Evolutionary conservation across 2,113 vertebrate species (phyloP).

Genomic region (Syngnathoides biaculeatus): DNA sequence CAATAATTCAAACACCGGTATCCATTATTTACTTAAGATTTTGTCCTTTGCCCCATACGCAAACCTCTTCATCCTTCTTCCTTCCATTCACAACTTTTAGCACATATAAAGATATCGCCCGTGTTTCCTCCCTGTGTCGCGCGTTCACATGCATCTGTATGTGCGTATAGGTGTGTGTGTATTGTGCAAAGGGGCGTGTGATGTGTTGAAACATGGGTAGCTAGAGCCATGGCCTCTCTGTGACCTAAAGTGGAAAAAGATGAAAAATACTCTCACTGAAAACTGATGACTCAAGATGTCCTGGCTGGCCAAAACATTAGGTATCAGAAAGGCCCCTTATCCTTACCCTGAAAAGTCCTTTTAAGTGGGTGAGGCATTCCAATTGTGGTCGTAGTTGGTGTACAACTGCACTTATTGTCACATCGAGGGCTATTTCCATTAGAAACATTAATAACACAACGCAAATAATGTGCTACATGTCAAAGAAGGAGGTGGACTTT

Average conservation of each 20-base stretch:
- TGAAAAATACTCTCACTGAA: conserved; percentile 6
- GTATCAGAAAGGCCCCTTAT: not conserved
- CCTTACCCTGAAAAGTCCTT: too few species aligned
- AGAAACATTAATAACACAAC: not conserved
- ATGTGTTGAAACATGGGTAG: conserved; percentile 43
- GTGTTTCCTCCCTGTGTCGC: conserved; percentile 19
- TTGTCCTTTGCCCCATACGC: conserved; percentile 37
- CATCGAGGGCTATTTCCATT: not conserved
- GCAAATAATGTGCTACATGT: not conserved
- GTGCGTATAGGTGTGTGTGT: conserved; percentile 19
- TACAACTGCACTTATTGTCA: not conserved
- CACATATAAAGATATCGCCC: conserved; percentile 38
- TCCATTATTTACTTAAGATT: conserved; percentile 72
- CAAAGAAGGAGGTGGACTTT: not conserved
- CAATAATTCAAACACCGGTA: conserved; percentile 54
- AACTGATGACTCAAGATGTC: not conserved
- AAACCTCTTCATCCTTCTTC: conserved; percentile 11
- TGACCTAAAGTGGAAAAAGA: conserved; percentile 53
- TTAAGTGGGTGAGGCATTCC: too few species aligned
- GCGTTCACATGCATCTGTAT: conserved; percentile 25
- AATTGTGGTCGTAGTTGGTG: not conserved
- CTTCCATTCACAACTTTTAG: conserved; percentile 46
- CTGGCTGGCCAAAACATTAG: not conserved
- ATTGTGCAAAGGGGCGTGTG: conserved; percentile 36
- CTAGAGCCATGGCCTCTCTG: conserved; percentile 50